Base-by-base conservation (phyloP, 2,113 vertebrate species). In the Periophthalmodon schlosseri region DNA sequence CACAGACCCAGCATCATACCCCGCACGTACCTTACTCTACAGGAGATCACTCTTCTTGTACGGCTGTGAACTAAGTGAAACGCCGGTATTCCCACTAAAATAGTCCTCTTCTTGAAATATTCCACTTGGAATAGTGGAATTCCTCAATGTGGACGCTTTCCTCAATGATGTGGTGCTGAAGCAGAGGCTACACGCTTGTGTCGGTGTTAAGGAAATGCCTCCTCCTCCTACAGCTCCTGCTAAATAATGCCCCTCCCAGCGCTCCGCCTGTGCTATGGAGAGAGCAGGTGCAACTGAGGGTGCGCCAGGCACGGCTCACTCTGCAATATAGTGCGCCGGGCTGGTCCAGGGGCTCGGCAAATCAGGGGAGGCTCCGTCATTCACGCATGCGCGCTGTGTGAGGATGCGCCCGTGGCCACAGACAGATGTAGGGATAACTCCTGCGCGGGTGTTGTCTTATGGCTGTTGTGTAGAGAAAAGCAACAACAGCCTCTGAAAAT, bases 161-260 rank as follows among this genome's bases (percentile, higher is more conserved):
- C 87, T 89, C 76, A 68, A 63, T 69, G 80, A 60, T 70, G 80
- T 89, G 90, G 92, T 92, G 92, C 92, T 92, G 93, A 91, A 93
- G 79, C 79, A 76, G 86, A 85, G 73, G 77, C 71, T 85, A 82
- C 92, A 90, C 91, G 89, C 85, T 85, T 87, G 86, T 91, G 87
- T 90, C 83, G 83, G 85, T 88, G 81, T 91, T 86, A 90, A 79
- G 85, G 90, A 92, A 88, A 83, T 78, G 78, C 87, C 87, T 84
- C 87, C 84, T 84, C 85, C 86, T 89, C 85, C 82, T 77, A 44
- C 64, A 54, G 56, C 50, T 78, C 71, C 89, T 91, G 92, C 91
- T 58, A 93, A 93, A 94, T 93, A 93, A 74, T 91, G 93, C 77
- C 89, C 86, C 88, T 91, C 88, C 89, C 89, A 84, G 88, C 64